Evolutionary conservation across 2,888 invertebrate species (phyloP).

Genomic region (Metallyticus violacea): DNA sequence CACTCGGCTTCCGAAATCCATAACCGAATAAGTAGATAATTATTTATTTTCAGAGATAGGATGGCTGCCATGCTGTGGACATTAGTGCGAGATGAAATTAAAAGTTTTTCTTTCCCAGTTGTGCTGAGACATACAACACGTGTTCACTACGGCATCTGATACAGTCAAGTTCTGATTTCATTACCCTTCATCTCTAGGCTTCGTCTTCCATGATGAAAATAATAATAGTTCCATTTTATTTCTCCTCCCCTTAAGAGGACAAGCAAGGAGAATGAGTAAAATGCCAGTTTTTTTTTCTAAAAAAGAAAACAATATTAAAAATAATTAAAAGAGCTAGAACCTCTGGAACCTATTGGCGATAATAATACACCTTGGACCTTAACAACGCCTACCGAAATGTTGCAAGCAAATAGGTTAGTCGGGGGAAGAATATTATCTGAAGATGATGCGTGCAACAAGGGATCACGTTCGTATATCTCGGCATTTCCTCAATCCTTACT

Average conservation of each 20-base stretch:
- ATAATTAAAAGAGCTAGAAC: slow-evolving; percentile 14
- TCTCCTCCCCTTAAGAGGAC: neutral
- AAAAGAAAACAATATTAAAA: slow-evolving; percentile 19
- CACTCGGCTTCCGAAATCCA: neutral
- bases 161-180: neutral
- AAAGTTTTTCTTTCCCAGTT: neutral
- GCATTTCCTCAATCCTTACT: neutral
- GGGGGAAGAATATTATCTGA: neutral
- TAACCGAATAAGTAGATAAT: neutral
- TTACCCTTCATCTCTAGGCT: too few species aligned
- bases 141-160: neutral
- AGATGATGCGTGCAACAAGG: neutral
- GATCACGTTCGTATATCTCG: neutral
- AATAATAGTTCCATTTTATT: neutral
- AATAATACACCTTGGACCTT: neutral
- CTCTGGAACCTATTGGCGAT: slow-evolving; percentile 14
- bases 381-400: slow-evolving; percentile 22
- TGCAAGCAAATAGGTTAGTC: slow-evolving; percentile 20
- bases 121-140: neutral
- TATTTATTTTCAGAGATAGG: neutral
- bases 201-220: neutral
- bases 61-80: neutral
- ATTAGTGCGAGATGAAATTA: neutral
- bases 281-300: neutral
- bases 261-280: neutral